Conservation (phyloP, 2,888 invertebrate species). For the Cordilura impudica region DNA sequence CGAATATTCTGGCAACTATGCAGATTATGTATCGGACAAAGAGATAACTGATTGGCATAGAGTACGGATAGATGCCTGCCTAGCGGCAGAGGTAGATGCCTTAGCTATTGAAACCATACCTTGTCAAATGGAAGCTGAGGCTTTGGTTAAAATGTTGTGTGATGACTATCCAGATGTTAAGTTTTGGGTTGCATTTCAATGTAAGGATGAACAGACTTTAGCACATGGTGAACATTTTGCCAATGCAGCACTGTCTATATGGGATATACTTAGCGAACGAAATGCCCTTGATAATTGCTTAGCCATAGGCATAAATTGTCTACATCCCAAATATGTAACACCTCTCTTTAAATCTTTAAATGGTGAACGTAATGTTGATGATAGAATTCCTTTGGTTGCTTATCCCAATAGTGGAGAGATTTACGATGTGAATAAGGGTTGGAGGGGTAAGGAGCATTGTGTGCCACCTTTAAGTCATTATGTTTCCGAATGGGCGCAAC, state of each 20-base stretch:
- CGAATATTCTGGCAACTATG: conserved; percentile 93
- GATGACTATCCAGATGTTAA: conserved; percentile 87
- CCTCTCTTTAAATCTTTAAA: conserved; percentile 81
- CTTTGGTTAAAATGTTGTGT: conserved; percentile 85
- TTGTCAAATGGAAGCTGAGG: conserved; percentile 90
- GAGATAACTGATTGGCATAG: conserved; percentile 91
- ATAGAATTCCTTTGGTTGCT: conserved; percentile 86
- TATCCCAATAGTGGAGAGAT: conserved; percentile 93
- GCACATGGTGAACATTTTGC: conserved; percentile 90
- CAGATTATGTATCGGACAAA: conserved; percentile 82
- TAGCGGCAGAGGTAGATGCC: conserved; percentile 89
- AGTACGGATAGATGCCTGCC: conserved; percentile 87
- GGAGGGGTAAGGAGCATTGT: conserved; percentile 85
- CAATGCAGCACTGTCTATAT: conserved; percentile 85
- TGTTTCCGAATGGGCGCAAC: conserved; percentile 87
- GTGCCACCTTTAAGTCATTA: conserved; percentile 85
- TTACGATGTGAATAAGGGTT: conserved; percentile 75
- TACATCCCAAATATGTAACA: conserved; percentile 83
- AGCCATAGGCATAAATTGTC: conserved; percentile 94
- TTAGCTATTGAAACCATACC: conserved; percentile 96
- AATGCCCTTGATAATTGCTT: conserved; percentile 83
- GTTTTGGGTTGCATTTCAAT: conserved; percentile 93
- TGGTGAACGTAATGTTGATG: conserved; percentile 76
- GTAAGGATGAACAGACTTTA: conserved; percentile 83
- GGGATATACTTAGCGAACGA: conserved; percentile 80